Percentiles rank a stretch among this genome's conserved stretches.
These are phyloP conservation scores for Protonemura montana DNA, from an alignment of 2,888 invertebrate genomes.

Conservation along the genomic window DNA sequence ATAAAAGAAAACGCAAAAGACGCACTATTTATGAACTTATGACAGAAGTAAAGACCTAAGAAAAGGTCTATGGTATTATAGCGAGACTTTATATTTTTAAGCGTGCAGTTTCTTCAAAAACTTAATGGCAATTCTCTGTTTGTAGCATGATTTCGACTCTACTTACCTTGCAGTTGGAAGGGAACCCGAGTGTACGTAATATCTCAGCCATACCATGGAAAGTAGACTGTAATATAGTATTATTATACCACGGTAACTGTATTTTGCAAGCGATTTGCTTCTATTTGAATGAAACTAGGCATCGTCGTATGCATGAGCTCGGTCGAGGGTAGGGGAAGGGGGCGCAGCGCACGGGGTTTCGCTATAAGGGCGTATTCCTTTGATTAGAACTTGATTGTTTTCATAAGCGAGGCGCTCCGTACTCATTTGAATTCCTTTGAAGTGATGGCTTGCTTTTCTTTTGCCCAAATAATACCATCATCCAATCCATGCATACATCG, in stretches of 20 bases:
- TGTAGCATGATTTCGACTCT: background rate
- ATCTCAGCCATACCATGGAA: slow-evolving; percentile 23
- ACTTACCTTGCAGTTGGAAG: background rate
- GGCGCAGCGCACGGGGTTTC: too few relatives aligned
- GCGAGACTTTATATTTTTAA: too few relatives aligned
- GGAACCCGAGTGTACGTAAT: slow-evolving; percentile 18
- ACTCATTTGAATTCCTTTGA: slow-evolving; percentile 41
- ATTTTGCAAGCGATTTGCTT: slow-evolving; percentile 27
- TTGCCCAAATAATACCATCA: slow-evolving; percentile 21
- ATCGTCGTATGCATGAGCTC: slow-evolving; percentile 26
- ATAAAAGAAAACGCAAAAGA: too few relatives aligned
- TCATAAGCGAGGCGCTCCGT: slow-evolving; percentile 43
- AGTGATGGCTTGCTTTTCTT: slow-evolving; percentile 29
- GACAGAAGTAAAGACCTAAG: too few relatives aligned
- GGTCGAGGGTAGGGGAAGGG: background rate
- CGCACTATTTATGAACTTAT: too few relatives aligned
- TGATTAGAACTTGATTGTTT: slow-evolving; percentile 48
- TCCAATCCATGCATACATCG: background rate
- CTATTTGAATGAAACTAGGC: slow-evolving; percentile 25
- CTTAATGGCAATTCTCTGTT: background rate
- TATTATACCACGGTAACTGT: slow-evolving; percentile 15
- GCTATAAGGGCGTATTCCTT: slow-evolving; percentile 38
- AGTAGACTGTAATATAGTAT: slow-evolving; percentile 15
- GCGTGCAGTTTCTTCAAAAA: too few relatives aligned
- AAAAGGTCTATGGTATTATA: too few relatives aligned